These are phyloP conservation scores for Nomada lathburiana DNA, from an alignment of 2,888 invertebrate species.

Conservation along the genomic window DNA sequence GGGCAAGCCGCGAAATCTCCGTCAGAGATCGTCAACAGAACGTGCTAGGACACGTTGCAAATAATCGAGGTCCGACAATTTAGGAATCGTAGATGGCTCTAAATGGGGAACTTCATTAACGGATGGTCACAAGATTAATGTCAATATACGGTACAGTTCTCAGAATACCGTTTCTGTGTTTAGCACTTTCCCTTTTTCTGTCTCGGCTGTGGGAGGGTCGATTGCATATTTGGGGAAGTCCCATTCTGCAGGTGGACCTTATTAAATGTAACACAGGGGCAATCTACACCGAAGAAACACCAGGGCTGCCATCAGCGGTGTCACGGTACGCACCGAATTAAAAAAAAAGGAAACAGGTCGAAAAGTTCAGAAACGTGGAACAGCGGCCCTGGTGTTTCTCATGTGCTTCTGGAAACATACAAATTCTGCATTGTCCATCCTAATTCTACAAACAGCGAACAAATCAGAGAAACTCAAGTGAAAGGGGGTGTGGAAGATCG, in stretches of 20 bases:
- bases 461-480: constrained; percentile 36
- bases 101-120: constrained; percentile 11
- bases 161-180: constrained; percentile 53
- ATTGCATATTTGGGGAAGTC: constrained; percentile 33
- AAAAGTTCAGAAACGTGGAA: not conserved
- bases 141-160: constrained; percentile 49
- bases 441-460: constrained; percentile 35
- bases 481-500: constrained; percentile 4
- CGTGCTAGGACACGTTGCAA: not conserved
- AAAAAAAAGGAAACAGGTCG: not conserved
- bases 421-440: constrained; percentile 10
- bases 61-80: constrained; percentile 4
- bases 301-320: not conserved
- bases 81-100: not conserved
- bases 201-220: constrained; percentile 29
- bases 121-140: constrained; percentile 20
- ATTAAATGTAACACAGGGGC: constrained; percentile 14
- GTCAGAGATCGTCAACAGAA: not conserved
- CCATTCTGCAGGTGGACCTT: constrained; percentile 43
- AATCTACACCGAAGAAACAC: constrained; percentile 19
- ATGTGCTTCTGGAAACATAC: not conserved
- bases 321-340: not conserved
- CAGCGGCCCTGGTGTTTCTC: constrained; percentile 16
- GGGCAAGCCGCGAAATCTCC: not conserved
- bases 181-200: constrained; percentile 16